These are phyloP conservation scores for Nesogale talazaci DNA, from an alignment of 2,113 vertebrate genomes.

Conservation along the genomic window DNA sequence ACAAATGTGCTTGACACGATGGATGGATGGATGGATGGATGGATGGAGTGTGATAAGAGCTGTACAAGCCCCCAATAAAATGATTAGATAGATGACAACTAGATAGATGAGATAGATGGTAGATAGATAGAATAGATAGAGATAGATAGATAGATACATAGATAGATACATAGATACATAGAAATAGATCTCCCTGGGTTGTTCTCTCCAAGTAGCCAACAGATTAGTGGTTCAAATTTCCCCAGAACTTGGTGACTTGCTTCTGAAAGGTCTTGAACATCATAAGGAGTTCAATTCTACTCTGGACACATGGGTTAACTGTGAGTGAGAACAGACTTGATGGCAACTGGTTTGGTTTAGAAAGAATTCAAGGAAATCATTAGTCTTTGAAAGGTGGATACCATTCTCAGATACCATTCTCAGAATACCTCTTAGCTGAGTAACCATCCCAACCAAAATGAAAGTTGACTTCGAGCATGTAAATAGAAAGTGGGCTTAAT, in stretches of 20 bases:
- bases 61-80: too few species aligned
- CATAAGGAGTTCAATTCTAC: not conserved
- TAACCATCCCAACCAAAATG: constrained; percentile 54
- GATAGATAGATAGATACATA: too few species aligned
- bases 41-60: too few species aligned
- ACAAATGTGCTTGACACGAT: too few species aligned
- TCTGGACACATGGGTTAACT: not conserved
- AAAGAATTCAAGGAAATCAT: constrained; percentile 43
- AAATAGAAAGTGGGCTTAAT: constrained; percentile 47
- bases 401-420: constrained; percentile 60
- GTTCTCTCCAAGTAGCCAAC: not conserved
- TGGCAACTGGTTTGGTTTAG: not conserved
- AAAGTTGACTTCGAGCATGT: constrained; percentile 36
- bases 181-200: not conserved
- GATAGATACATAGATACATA: too few species aligned
- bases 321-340: not conserved
- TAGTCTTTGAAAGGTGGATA: not conserved
- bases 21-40: too few species aligned
- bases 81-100: too few species aligned
- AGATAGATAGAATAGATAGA: too few species aligned
- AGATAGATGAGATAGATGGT: too few species aligned
- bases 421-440: constrained; percentile 14
- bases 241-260: not conserved
- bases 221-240: not conserved
- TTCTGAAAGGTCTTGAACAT: not conserved